phyloP scores from a whole-genome alignment of 2,888 invertebrate genomes.

The Drosophila differens region DNA sequence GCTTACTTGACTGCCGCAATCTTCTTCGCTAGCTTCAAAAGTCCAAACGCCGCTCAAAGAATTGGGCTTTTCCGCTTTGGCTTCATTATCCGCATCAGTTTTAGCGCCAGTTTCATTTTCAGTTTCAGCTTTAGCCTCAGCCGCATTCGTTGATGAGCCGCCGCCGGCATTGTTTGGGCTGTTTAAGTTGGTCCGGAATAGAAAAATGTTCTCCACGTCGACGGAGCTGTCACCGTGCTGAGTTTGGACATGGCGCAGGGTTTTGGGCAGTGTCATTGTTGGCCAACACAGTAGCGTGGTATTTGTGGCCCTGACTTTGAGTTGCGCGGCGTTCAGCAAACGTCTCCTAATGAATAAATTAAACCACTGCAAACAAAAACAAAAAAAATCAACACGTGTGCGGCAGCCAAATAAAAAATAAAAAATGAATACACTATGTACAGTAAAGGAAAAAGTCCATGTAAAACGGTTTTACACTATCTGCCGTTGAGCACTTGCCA shows the following conservation, averaged over 20 bases:
- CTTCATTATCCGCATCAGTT: background rate
- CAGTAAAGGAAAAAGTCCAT: background rate
- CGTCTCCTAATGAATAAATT: conserved; percentile 32
- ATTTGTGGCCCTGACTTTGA: conserved; percentile 23
- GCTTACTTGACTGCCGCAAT: conserved; percentile 47
- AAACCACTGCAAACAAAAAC: conserved; percentile 56
- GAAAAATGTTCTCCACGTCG: conserved; percentile 67
- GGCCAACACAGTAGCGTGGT: conserved; percentile 27
- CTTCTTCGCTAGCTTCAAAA: conserved; percentile 51
- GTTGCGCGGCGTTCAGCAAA: conserved; percentile 32
- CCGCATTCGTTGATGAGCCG: background rate
- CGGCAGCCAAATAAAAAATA: background rate
- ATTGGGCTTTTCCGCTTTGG: conserved; percentile 6
- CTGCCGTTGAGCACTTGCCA: conserved; percentile 42
- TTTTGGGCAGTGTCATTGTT: conserved; percentile 55
- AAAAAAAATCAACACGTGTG: conserved; percentile 58
- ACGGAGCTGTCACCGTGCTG: conserved; percentile 59
- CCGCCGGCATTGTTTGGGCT: conserved; percentile 2
- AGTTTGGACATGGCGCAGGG: conserved; percentile 59
- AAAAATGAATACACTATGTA: background rate
- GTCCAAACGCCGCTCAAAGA: conserved; percentile 47
- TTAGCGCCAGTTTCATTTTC: conserved; percentile 5
- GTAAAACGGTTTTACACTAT: background rate
- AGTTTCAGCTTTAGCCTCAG: background rate
- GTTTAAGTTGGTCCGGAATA: conserved; percentile 62